Evolutionary conservation across 64 coral and sea anemone species (phyloP), one percentile per base, ranked within the genome.

Genomic region (Orbicella faveolata): DNA sequence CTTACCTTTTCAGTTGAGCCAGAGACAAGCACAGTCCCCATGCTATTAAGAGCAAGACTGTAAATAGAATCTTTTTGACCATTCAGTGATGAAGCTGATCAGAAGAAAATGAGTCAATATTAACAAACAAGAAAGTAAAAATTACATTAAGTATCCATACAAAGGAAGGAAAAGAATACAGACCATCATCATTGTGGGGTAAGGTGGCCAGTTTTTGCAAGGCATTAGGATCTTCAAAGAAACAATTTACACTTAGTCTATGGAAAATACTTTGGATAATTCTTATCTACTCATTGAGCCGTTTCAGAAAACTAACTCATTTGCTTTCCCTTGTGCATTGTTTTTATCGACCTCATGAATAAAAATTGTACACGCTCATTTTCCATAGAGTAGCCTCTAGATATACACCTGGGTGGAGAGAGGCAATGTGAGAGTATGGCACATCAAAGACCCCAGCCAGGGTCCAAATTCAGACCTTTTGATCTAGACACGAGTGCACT

Each of bases 61-160:
- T 99, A 99, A 15, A 99, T 99, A 0, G 97, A 99, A 74, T 99
- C 97, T 59, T 99, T 99, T 63, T 99, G 97, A 6, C 97, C 97
- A 89, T 77, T 95, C 26, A 99, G 63, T 25, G 97, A 99, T 74
- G 96, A 98, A 5, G 96, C 94, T 98, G 57, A 63, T 51, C 54
- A 52, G 7, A 79, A 51, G 59, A 34, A 23, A 44, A 18, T 30
- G 30, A 21, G 23, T 26, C 51, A 44, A 13, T 20, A 37, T 26
- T 20, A 79, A 36, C 4, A 19, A 52, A 34, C 15, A 44, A 26
- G 20, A 26, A 74, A 30, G 30, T 30, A 30, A 30, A 30, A 30
- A 30, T 30, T 74, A 12, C 2, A 14, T 18, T 11, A 51, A 39
- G 13, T 2, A 16, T 17, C 7, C 37, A 14, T 11, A 37, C 4